Evolutionary conservation across 2,797 vertebrate species (phyloP).

Genomic region (Brotula barbata): DNA sequence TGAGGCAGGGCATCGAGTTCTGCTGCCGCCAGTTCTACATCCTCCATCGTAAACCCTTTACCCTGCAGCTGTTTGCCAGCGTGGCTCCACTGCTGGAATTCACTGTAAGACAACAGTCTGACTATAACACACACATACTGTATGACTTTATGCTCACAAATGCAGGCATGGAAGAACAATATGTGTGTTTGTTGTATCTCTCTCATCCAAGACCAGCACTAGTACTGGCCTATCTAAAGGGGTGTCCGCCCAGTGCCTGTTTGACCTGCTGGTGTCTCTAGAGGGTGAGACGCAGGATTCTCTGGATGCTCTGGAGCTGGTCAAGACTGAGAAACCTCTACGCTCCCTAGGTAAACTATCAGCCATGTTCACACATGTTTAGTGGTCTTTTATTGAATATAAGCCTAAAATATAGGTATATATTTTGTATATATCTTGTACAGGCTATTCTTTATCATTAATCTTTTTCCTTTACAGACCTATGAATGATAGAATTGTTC

Average conservation of each 20-base stretch:
- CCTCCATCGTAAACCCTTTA: constrained; percentile 95
- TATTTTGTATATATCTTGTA: too few relatives aligned
- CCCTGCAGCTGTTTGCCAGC: constrained; percentile 95
- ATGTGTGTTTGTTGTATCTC: background rate
- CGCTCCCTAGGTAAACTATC: constrained; percentile 89
- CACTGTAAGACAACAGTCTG: constrained; percentile 80
- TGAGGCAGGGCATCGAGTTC: constrained; percentile 94
- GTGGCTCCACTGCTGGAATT: constrained; percentile 96
- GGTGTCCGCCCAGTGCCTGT: constrained; percentile 96
- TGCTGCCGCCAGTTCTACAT: constrained; percentile 97
- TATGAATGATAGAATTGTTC: background rate
- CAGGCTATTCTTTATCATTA: too few relatives aligned
- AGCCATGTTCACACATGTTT: background rate
- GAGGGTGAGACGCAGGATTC: constrained; percentile 93
- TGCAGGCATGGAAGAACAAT: too few relatives aligned
- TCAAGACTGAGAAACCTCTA: constrained; percentile 96
- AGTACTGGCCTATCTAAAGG: constrained; percentile 88
- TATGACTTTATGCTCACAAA: too few relatives aligned
- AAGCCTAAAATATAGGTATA: too few relatives aligned
- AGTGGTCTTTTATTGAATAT: background rate
- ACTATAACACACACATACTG: too few relatives aligned
- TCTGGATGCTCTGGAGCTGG: constrained; percentile 93
- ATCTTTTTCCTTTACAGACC: too few relatives aligned
- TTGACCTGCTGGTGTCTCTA: constrained; percentile 93
- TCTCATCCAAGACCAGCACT: constrained; percentile 73